Evolutionary conservation across 2,888 invertebrate species (phyloP).

Genomic region (Pharmacophagus antenor): DNA sequence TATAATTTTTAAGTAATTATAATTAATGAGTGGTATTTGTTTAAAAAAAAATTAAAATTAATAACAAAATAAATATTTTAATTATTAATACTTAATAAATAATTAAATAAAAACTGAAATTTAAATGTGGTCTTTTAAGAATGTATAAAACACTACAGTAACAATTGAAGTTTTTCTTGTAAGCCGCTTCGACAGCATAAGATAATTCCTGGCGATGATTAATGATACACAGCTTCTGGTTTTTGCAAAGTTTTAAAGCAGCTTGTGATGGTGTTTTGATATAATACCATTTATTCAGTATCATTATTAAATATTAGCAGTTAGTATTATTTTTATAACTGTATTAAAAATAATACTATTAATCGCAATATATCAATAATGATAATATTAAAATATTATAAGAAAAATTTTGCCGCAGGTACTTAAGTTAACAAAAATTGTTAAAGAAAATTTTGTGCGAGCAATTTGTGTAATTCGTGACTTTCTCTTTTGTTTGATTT

Average conservation of each 20-base stretch:
- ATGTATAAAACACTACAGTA: constrained; percentile 24
- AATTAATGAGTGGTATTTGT: no score
- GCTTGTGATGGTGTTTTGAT: constrained; percentile 21
- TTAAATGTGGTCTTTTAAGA: neutral
- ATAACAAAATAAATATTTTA: neutral
- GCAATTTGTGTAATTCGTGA: neutral
- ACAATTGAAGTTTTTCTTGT: constrained; percentile 26
- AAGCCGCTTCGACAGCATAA: constrained; percentile 44
- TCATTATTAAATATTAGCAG: neutral
- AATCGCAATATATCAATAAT: neutral
- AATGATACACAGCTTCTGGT: constrained; percentile 47
- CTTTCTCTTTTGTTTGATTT: neutral
- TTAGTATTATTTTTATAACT: no score
- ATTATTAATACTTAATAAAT: neutral
- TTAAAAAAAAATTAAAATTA: neutral
- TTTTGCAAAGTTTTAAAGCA: constrained; percentile 45
- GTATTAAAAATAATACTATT: no score
- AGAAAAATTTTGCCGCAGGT: neutral
- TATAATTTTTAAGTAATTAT: no score
- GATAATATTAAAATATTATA: no score
- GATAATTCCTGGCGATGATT: constrained; percentile 58
- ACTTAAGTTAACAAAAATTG: neutral
- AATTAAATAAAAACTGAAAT: neutral
- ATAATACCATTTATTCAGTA: neutral
- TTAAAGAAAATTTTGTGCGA: neutral